These are phyloP conservation scores for Bothrops jararaca DNA, from an alignment of 2,113 vertebrate species.

Conservation along the genomic window DNA sequence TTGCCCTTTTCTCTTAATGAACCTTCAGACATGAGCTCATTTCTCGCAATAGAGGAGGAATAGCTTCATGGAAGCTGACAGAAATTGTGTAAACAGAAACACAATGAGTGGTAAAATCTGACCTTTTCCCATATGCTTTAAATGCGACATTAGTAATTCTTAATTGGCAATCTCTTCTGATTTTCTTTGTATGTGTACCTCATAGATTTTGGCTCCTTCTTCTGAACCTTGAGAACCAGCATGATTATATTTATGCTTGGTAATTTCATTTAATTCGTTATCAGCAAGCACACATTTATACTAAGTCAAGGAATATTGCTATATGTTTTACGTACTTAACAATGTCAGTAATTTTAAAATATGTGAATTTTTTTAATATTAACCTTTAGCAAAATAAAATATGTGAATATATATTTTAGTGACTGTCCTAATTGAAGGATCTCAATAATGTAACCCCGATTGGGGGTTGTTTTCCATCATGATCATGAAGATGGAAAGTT, in stretches of 20 bases:
- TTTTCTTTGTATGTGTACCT: neutral
- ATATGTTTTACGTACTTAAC: neutral
- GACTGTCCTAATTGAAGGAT: neutral
- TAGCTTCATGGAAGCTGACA: neutral
- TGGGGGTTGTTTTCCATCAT: neutral
- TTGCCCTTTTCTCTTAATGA: constrained; percentile 1
- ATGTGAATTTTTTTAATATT: neutral
- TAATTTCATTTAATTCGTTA: neutral
- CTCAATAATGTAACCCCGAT: neutral
- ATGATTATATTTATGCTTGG: neutral
- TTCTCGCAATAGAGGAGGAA: constrained; percentile 1
- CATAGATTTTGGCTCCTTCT: neutral
- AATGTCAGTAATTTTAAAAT: neutral
- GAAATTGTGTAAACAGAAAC: accelerated
- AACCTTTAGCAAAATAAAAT: neutral
- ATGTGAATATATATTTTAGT: neutral
- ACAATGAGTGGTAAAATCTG: neutral
- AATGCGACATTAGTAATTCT: neutral
- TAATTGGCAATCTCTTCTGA: accelerated
- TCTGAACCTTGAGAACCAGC: neutral
- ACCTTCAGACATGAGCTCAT: constrained; percentile 44
- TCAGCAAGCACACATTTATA: neutral
- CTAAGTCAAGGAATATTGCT: neutral
- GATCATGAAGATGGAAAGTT: neutral
- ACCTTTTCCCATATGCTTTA: neutral